Conservation (phyloP, 2,888 invertebrate species). For the Pecten maximus region DNA sequence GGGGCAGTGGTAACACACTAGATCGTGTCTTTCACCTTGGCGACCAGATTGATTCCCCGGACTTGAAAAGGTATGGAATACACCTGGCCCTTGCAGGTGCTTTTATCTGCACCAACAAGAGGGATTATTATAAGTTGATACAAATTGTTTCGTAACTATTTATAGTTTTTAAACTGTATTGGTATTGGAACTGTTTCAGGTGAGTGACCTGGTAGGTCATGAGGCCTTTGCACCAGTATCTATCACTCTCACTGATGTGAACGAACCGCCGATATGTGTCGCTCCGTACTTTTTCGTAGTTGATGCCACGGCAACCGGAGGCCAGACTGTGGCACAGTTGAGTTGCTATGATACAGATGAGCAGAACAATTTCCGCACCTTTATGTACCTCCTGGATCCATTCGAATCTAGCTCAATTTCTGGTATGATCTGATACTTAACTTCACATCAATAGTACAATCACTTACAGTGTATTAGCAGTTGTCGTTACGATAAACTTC, state of each 20-base stretch:
- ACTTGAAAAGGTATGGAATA: too few species aligned
- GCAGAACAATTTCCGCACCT: neutral
- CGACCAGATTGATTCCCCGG: too few species aligned
- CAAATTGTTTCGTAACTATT: too few species aligned
- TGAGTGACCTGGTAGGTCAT: neutral
- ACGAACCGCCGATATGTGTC: slow-evolving; percentile 42
- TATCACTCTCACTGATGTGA: slow-evolving; percentile 36
- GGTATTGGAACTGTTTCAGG: neutral
- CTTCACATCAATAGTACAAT: neutral
- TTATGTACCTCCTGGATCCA: neutral
- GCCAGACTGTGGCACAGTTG: neutral
- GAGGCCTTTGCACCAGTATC: neutral
- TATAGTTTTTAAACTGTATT: too few species aligned
- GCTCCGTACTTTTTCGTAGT: slow-evolving; percentile 14
- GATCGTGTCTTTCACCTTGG: too few species aligned
- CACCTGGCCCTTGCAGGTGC: too few species aligned
- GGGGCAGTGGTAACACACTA: too few species aligned
- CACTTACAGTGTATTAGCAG: too few species aligned
- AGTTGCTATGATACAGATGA: neutral
- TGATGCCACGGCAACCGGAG: neutral
- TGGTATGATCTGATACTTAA: neutral
- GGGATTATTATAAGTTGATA: too few species aligned
- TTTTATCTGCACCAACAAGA: too few species aligned
- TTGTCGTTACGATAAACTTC: too few species aligned
- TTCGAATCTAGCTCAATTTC: neutral